A percentile compares a stretch with the other conserved stretches of the same genome.
Evolutionary conservation across 2,113 vertebrate species (phyloP).

Genomic region (Bos taurus): DNA sequence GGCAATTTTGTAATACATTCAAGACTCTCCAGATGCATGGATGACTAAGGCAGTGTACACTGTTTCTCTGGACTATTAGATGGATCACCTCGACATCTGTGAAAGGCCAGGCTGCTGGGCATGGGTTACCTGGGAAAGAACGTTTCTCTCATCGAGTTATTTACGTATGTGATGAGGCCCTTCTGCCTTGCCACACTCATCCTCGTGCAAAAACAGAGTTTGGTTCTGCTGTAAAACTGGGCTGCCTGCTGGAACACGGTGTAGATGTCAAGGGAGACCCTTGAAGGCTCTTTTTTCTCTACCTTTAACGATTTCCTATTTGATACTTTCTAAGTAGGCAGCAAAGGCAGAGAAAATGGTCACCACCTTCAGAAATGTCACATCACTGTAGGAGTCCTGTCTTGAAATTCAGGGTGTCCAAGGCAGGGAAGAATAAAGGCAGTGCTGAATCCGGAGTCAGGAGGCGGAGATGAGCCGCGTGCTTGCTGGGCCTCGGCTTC

Average conservation of each 20-base stretch:
- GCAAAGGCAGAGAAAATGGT: background rate
- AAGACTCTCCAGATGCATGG: conserved; percentile 15
- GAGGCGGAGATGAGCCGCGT: rapidly evolving
- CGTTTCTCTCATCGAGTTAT: conserved; percentile 19
- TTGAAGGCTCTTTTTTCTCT: background rate
- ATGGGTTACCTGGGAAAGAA: background rate
- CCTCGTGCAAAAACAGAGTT: background rate
- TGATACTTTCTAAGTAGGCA: background rate
- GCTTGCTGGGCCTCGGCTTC: background rate
- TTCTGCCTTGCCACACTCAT: background rate
- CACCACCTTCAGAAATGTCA: background rate
- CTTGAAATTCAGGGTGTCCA: background rate
- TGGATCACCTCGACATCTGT: conserved; percentile 43
- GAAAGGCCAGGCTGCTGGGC: background rate
- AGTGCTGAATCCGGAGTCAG: rapidly evolving
- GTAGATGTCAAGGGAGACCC: background rate
- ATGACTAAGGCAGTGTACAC: background rate
- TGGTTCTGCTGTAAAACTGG: background rate
- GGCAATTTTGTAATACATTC: conserved; percentile 38
- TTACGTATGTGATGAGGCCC: background rate
- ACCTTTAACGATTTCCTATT: background rate
- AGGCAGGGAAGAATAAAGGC: rapidly evolving
- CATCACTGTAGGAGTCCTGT: background rate
- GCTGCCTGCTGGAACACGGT: background rate
- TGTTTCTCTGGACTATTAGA: conserved; percentile 38